Base-by-base conservation (phyloP, 2,888 invertebrate genomes). In the Silvanus unidentatus region DNA sequence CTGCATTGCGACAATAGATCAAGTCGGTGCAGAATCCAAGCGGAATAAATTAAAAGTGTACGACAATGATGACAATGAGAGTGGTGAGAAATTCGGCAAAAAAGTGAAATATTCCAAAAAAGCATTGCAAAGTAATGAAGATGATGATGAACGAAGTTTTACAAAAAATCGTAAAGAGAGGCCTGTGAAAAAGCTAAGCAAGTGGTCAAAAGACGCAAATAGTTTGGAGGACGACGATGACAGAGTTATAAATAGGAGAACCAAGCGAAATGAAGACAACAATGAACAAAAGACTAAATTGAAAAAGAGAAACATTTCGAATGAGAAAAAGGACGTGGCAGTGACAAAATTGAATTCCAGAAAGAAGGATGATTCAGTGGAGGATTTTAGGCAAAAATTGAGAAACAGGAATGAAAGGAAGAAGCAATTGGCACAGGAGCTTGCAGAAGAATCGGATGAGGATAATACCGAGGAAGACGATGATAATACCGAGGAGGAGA, bases 381-480 rank as follows among this genome's bases (percentile, higher is more conserved):
- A 16, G 41, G 34, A 14, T 14, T 12, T 4, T 9, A 11, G 30
- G 14, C n/a, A 34, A 32, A 22, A 39, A 29, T 16, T n/a, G 22
- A 34, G 38, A 34, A 39, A 28, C 4, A 43, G 16, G 15, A 10
- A 34, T 13, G 12, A 32, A 10, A 16, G 22, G 32, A 32, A 9
- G 10, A 32, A 32, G 5, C n/a, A 12, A 12, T 32, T 12, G 10
- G n/a, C 32, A 3, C 4, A 12, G 10, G n/a, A n/a, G n/a, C 10
- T n/a, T 12, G 42, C 9, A n/a, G 8, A 22, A n/a, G 28, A 22
- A 5, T 9, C 38, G 5, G 14, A 42, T 13, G 16, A 43, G n/a
- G 30, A 42, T 10, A 28, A 27, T 8, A 43, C 29, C 39, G 40
- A 45, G 16, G 37, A 45, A 30, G 42, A 45, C 29, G 39, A 44